Percentiles rank a stretch among this genome's conserved stretches.
Conservation (phyloP, 2,888 invertebrate genomes). For the Trilocha varians region DNA sequence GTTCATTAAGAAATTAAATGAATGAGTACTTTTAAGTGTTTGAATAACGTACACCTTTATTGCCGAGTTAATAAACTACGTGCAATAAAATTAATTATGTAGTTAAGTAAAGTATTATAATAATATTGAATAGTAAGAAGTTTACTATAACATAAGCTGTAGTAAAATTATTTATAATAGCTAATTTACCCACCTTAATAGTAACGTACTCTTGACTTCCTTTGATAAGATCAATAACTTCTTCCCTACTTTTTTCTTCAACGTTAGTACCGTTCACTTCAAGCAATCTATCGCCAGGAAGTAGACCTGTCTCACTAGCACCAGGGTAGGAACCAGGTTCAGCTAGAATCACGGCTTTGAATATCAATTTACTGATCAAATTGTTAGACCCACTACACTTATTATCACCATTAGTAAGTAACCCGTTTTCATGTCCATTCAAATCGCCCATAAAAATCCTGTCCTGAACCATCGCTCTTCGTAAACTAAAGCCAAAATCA, state of each 20-base stretch:
- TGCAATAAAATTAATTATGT: no score
- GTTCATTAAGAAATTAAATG: no score
- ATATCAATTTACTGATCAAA: conserved; percentile 63
- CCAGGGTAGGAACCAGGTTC: conserved; percentile 88
- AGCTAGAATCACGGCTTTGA: conserved; percentile 88
- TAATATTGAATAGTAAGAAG: no score
- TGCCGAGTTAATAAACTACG: no score
- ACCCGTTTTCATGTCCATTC: conserved; percentile 45
- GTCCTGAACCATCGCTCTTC: conserved; percentile 89
- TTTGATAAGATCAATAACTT: conserved; percentile 94
- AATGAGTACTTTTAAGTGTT: no score
- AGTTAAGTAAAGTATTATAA: no score
- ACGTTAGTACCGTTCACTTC: conserved; percentile 92
- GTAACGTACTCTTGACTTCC: conserved; percentile 86
- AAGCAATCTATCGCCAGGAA: conserved; percentile 95
- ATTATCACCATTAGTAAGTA: conserved; percentile 50
- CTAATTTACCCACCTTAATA: conserved; percentile 79
- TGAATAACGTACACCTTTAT: no score
- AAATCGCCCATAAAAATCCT: conserved; percentile 63
- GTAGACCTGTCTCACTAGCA: conserved; percentile 85
- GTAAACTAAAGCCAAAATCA: conserved; percentile 94
- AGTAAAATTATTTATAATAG: conserved; percentile 1
- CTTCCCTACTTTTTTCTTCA: conserved; percentile 88
- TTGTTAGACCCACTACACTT: conserved; percentile 44
- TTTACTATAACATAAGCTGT: no score